These are phyloP conservation scores for Lycia hirtaria DNA, from an alignment of 2,888 invertebrate species.

Conservation along the genomic window DNA sequence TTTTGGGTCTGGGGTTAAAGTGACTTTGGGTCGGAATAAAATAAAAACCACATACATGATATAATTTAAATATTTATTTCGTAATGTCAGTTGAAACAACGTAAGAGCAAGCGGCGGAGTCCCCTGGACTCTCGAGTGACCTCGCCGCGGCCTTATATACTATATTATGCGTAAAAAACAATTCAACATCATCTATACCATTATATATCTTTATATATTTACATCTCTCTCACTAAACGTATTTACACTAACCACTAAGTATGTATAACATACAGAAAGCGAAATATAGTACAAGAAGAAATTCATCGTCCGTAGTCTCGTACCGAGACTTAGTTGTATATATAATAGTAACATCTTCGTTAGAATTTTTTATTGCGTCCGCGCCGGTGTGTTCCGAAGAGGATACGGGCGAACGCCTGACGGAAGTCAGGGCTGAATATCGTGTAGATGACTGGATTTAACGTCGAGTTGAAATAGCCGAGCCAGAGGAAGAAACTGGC, in stretches of 20 bases:
- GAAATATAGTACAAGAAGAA: slow-evolving; percentile 76
- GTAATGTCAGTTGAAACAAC: slow-evolving; percentile 83
- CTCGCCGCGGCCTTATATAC: slow-evolving; percentile 73
- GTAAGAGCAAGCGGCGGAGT: slow-evolving; percentile 69
- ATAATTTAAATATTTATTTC: slow-evolving; percentile 84
- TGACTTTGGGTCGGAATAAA: too few relatives aligned
- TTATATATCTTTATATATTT: slow-evolving; percentile 70
- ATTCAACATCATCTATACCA: slow-evolving; percentile 67
- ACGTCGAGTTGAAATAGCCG: slow-evolving; percentile 95
- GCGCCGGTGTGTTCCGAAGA: slow-evolving; percentile 87
- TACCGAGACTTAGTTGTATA: slow-evolving; percentile 66
- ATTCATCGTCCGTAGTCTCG: slow-evolving; percentile 64
- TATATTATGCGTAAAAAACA: slow-evolving; percentile 79
- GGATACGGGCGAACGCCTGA: slow-evolving; percentile 94
- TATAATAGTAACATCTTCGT: slow-evolving; percentile 75
- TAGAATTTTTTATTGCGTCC: slow-evolving; percentile 83
- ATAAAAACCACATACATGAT: slow-evolving; percentile 67
- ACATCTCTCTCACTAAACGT: slow-evolving; percentile 74
- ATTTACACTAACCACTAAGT: slow-evolving; percentile 80
- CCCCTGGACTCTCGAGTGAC: slow-evolving; percentile 74
- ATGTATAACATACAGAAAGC: slow-evolving; percentile 83
- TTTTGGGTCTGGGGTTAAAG: too few relatives aligned
- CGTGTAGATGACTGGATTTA: slow-evolving; percentile 97
- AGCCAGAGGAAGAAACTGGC: slow-evolving; percentile 94
- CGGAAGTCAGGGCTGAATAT: slow-evolving; percentile 97